Conservation (phyloP, 2,797 vertebrate species). For the Falco rusticolus region DNA sequence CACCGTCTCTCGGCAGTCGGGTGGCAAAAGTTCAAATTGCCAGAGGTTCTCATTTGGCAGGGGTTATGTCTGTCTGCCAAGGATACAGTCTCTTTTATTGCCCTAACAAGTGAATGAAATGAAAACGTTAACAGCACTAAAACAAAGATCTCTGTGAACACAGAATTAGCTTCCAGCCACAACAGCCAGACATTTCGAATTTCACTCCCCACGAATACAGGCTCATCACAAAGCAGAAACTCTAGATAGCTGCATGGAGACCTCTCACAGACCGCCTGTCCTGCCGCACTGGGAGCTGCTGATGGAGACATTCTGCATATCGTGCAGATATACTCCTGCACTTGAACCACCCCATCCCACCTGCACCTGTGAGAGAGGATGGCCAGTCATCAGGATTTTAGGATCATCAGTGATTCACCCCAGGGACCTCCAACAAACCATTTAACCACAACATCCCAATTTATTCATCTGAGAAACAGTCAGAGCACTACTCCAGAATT, state of each 20-base stretch:
- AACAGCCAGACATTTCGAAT: not conserved
- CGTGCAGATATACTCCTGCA: fast-evolving
- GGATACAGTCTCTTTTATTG: conserved; percentile 32
- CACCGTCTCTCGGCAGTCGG: not conserved
- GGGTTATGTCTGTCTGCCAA: not conserved
- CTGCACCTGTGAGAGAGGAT: not conserved
- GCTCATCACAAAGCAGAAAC: not conserved
- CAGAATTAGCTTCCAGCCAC: conserved; percentile 39
- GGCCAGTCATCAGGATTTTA: not conserved
- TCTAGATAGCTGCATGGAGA: fast-evolving
- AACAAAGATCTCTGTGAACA: not conserved
- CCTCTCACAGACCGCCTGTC: not conserved
- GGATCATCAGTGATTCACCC: not conserved
- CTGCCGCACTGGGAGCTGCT: not conserved
- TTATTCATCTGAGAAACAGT: not conserved
- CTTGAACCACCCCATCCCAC: not conserved
- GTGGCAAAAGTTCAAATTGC: not conserved
- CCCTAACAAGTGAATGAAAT: conserved; percentile 9
- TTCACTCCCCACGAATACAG: not conserved
- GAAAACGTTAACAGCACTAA: conserved; percentile 30
- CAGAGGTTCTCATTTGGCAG: not conserved
- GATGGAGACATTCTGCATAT: not conserved
- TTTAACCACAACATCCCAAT: not conserved
- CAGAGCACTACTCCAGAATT: not conserved
- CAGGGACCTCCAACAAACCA: not conserved